These are phyloP conservation scores for Columba livia DNA, from an alignment of 2,113 vertebrate species.

Conservation along the genomic window DNA sequence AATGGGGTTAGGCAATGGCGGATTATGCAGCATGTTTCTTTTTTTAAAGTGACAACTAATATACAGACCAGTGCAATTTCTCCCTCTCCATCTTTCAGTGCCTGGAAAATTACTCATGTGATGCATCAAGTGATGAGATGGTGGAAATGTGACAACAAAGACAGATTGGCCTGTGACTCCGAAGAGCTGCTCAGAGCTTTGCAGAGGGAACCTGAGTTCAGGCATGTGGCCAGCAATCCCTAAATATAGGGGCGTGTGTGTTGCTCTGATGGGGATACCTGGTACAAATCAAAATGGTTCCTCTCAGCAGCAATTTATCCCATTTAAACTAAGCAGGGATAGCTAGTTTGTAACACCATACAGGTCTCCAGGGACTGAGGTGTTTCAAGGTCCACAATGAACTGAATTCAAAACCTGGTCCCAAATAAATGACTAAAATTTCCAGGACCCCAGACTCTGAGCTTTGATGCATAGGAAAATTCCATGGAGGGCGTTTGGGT, in stretches of 20 bases:
- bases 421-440: neutral
- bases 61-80: neutral
- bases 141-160: neutral
- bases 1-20: constrained; percentile 6
- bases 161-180: neutral
- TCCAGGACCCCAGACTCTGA: neutral
- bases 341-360: neutral
- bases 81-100: neutral
- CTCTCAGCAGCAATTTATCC: neutral
- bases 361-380: neutral
- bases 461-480: neutral
- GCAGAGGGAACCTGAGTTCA: neutral
- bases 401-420: neutral
- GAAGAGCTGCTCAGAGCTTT: neutral
- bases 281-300: neutral
- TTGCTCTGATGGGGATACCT: neutral
- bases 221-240: neutral
- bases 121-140: neutral
- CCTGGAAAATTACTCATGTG: constrained; percentile 18
- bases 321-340: neutral
- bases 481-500: neutral
- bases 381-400: neutral
- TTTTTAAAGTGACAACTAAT: neutral
- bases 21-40: neutral
- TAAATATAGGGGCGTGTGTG: neutral